These are phyloP conservation scores for Aplodontia rufa DNA, from an alignment of 2,113 vertebrate species.

Conservation along the genomic window DNA sequence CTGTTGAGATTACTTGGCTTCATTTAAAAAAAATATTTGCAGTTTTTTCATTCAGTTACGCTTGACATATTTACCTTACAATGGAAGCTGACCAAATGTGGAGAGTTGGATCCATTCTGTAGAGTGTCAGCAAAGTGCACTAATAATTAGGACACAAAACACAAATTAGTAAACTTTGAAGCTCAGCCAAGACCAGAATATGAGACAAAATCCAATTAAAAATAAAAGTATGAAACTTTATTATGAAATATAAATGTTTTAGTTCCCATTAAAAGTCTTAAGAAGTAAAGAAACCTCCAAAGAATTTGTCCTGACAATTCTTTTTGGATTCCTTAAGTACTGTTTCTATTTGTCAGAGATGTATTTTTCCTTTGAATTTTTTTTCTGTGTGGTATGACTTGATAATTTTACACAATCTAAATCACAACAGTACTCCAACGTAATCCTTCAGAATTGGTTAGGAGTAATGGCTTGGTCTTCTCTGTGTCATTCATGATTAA, in stretches of 20 bases:
- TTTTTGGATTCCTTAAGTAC: not conserved
- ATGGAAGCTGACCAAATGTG: conserved; percentile 26
- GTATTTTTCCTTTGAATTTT: not conserved
- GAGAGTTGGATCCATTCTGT: not conserved
- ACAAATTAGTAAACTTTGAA: conserved; percentile 62
- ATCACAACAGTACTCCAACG: not conserved
- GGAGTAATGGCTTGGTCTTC: not conserved
- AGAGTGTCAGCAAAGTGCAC: conserved; percentile 10
- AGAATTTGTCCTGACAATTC: not conserved
- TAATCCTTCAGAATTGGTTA: not conserved
- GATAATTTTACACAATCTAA: not conserved
- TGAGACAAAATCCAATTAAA: conserved; percentile 56
- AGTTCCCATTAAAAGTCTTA: conserved; percentile 17
- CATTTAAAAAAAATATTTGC: conserved; percentile 5
- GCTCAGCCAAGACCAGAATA: conserved; percentile 44
- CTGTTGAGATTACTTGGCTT: conserved; percentile 54
- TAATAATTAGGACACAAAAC: conserved; percentile 52
- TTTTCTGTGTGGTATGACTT: not conserved
- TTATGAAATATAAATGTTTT: conserved; percentile 55
- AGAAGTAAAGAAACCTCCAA: not conserved
- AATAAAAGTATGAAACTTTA: conserved; percentile 38
- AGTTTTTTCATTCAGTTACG: conserved; percentile 19
- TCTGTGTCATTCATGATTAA: not conserved
- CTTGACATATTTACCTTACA: conserved; percentile 51
- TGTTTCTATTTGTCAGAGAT: conserved; percentile 10